Base-by-base conservation (phyloP, 2,888 invertebrate species). In the Sabellastarte sp. region DNA sequence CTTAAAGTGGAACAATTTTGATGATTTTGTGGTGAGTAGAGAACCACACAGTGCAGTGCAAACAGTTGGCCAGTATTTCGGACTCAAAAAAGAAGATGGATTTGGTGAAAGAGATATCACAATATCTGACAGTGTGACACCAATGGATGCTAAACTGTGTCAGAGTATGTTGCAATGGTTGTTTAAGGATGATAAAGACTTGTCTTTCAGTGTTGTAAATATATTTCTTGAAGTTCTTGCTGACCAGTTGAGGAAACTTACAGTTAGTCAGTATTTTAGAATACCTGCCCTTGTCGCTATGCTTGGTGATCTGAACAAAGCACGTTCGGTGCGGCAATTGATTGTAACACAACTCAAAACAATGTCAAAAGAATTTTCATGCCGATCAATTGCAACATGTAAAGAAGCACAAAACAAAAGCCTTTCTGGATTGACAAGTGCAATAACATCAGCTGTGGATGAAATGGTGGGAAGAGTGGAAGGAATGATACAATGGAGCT, bases 221-320 rank as follows among this genome's bases (percentile, higher is more conserved):
- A 68, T 65, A 10, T 73, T 73, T 41, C 5, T 75, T 1, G 66
- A 70, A 61, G 70, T 75, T n/a, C 62, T 75, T 30, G 69, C 74
- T n/a, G 74, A 75, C 57, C 74, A 76, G 57, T 57, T 76, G n/a
- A 76, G 74, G 33, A 76, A 73, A 60, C 61, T 75, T 55, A 69
- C 73, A 3, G 58, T 66, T 15, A 76, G 74, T 63, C 55, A 67
- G 15, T 76, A 71, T 59, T 75, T 75, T 41, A 61, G 64, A 32
- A 63, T 57, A 53, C 31, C 58, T 59, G 66, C 57, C 57, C 57
- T 71, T 5, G 15, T 31, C 2, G 64, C 51, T 24, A 67, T 65
- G 57, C 41, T 63, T 52, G 41, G 41, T 15, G 10, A 41, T 15
- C 10, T 15, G 41, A 20, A 10, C 20, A n/a, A n/a, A n/a, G 41